Evolutionary conservation across 64 coral and sea anemone genomes (phyloP), one percentile per base, ranked within the genome.

Genomic region (Cladopsammia gracilis): DNA sequence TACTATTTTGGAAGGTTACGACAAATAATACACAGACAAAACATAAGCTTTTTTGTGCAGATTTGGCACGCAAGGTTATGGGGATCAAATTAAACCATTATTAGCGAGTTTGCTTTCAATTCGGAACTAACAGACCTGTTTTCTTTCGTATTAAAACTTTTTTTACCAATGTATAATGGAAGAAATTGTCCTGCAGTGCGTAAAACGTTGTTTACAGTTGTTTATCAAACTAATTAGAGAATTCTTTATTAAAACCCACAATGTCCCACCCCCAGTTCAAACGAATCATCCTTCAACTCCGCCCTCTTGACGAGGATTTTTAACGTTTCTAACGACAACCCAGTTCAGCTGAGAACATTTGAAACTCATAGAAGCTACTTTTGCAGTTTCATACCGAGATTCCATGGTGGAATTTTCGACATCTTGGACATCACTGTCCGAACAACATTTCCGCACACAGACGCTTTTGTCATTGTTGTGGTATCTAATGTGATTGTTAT

Each of bases 161-260:
- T 48, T 49, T 49, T 20, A 6, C 19, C 6, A 20, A 5, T 49
- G 34, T 34, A 14, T 49, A 20, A 49, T 67, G 80, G 44, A 25
- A 67, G 80, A 19, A 51, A 84, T 67, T 50, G 14, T 13, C 14
- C 61, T 66, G 62, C n/a, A n/a, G n/a, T n/a, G n/a, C 46, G 20
- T 84, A 68, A 65, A 66, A 13, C 9, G 45, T 50, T 64, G 80
- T 84, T 84, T 84, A 84, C 44, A 50, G 44, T 84, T 67, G 57
- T 84, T 84, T 84, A 84, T 84, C 80, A 84, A 22, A 24, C 80
- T 84, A 84, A 84, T 84, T 84, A 84, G 45, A 24, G 42, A 22
- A 84, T 84, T 82, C 78, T 77, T 77, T 82, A 82, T 82, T 45
- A 18, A 25, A 84, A 25, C 7, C 80, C 80, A 67, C 80, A 84